These are phyloP conservation scores for Semaprochilodus insignis DNA, from an alignment of 2,797 vertebrate species.

Conservation along the genomic window DNA sequence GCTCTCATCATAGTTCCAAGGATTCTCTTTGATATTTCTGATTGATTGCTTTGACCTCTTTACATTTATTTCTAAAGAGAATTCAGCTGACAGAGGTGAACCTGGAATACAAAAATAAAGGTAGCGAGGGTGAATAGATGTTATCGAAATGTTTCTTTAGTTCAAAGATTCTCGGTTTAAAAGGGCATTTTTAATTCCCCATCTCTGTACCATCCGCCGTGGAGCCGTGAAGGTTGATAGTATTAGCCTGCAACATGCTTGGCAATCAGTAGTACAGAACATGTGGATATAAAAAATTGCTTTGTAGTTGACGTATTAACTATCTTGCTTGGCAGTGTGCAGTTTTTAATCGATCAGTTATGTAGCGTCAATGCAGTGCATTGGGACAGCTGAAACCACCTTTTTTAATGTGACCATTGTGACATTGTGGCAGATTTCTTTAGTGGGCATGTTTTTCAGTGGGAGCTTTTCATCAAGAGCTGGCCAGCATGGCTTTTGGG, in stretches of 20 bases:
- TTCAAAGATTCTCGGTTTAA: constrained; percentile 94
- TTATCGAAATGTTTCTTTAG: constrained; percentile 88
- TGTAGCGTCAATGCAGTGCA: neutral
- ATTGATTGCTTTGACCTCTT: constrained; percentile 93
- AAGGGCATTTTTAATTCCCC: constrained; percentile 95
- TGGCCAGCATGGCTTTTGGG: constrained; percentile 52
- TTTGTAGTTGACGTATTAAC: neutral
- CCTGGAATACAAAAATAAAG: constrained; percentile 81
- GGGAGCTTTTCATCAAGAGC: neutral
- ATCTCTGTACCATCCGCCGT: constrained; percentile 79
- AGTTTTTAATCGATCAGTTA: constrained; percentile 55
- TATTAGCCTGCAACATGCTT: constrained; percentile 76
- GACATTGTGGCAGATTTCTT: constrained; percentile 28
- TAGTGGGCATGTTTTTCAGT: constrained; percentile 21
- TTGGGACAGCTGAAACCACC: neutral
- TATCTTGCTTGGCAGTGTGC: neutral
- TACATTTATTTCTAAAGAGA: constrained; percentile 87
- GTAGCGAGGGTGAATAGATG: constrained; percentile 68
- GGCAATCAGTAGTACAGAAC: constrained; percentile 76
- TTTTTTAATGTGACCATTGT: neutral
- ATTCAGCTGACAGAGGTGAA: constrained; percentile 87
- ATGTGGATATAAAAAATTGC: constrained; percentile 31
- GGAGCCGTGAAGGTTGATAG: constrained; percentile 73
- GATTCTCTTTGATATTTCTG: constrained; percentile 95
- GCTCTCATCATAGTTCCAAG: constrained; percentile 84